Percentiles rank a stretch among this genome's conserved stretches.
Conservation (phyloP, 2,113 vertebrate genomes). For the Collichthys lucidus region DNA sequence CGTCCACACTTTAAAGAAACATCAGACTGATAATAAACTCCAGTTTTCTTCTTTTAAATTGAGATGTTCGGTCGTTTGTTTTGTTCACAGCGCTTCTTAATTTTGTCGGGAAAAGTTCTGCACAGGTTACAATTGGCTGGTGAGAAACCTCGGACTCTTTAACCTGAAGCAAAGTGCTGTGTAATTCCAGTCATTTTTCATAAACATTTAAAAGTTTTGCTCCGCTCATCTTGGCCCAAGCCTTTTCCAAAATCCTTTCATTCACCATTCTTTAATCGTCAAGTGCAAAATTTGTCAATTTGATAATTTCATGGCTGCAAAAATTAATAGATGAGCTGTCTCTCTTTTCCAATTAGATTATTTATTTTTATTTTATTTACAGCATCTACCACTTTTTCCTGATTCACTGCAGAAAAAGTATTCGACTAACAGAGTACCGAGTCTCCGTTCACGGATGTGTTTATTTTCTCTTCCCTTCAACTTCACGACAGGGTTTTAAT, state of each 20-base stretch:
- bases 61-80: constrained; percentile 26
- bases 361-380: not conserved
- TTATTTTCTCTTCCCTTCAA: not conserved
- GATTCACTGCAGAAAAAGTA: constrained; percentile 7
- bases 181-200: constrained; percentile 27
- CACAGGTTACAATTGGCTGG: not conserved
- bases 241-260: constrained; percentile 7
- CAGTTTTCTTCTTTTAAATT: constrained; percentile 9
- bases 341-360: not conserved
- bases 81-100: not conserved
- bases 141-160: too few species aligned
- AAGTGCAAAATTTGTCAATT: constrained; percentile 63
- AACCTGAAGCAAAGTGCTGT: constrained; percentile 11
- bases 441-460: not conserved
- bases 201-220: not conserved
- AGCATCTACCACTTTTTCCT: not conserved
- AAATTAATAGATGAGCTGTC: not conserved
- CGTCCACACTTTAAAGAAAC: not conserved
- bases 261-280: constrained; percentile 32
- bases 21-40: not conserved
- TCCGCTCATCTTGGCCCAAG: not conserved
- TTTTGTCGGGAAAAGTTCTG: not conserved
- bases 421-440: not conserved
- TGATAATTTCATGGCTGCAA: constrained; percentile 11
- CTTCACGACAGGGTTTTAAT: not conserved